These are phyloP conservation scores for Baronia brevicornis DNA, from an alignment of 2,888 invertebrate genomes.

Conservation along the genomic window DNA sequence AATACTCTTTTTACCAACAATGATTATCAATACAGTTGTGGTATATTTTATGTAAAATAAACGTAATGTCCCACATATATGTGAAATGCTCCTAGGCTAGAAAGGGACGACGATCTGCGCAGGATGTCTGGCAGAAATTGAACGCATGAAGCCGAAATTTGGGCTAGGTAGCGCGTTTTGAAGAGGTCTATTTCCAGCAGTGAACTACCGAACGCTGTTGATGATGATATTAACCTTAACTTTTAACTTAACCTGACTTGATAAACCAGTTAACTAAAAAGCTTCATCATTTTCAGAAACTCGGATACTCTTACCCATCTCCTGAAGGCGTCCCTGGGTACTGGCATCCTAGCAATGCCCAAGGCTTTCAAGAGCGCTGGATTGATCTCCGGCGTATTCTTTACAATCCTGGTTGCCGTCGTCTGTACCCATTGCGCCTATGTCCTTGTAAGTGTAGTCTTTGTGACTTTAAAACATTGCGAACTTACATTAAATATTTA, in stretches of 20 bases:
- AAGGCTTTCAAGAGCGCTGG: slow-evolving; percentile 92
- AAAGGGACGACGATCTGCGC: no score
- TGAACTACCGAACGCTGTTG: no score
- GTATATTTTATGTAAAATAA: no score
- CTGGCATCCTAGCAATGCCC: slow-evolving; percentile 97
- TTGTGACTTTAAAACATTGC: background rate
- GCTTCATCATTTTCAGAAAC: slow-evolving; percentile 77
- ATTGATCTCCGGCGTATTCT: slow-evolving; percentile 86
- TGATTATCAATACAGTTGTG: no score
- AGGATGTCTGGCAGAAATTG: no score
- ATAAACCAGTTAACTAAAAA: slow-evolving; percentile 7
- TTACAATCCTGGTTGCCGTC: slow-evolving; percentile 88
- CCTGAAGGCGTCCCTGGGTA: slow-evolving; percentile 96
- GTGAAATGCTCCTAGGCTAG: no score
- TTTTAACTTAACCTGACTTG: slow-evolving; percentile 12
- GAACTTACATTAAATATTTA: background rate
- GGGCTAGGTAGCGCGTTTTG: no score
- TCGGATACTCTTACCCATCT: slow-evolving; percentile 94
- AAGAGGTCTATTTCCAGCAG: no score
- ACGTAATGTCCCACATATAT: no score
- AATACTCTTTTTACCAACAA: no score
- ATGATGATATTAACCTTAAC: background rate
- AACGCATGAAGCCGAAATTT: no score
- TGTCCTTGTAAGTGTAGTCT: slow-evolving; percentile 75
- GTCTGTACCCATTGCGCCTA: slow-evolving; percentile 97